phyloP scores from a whole-genome alignment of 2,113 vertebrate species.

The Limnothrissa miodon region DNA sequence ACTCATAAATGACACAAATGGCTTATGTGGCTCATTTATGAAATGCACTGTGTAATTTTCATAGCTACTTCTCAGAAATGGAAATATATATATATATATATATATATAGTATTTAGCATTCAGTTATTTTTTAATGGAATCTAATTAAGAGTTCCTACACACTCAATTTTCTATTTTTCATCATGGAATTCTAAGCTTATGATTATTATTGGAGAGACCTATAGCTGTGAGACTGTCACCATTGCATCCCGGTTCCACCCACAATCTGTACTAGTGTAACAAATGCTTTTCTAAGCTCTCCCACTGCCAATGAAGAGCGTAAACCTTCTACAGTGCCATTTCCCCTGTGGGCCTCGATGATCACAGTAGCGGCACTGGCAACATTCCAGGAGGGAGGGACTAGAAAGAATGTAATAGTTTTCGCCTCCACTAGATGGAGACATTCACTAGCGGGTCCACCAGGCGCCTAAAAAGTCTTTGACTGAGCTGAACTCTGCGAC shows the following conservation, averaged over 20 bases:
- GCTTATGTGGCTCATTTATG: background rate
- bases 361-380: background rate
- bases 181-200: background rate
- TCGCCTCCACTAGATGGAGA: slow-evolving; percentile 41
- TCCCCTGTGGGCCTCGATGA: background rate
- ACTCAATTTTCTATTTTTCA: background rate
- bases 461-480: background rate
- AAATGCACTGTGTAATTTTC: background rate
- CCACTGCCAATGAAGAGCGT: background rate
- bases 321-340: background rate
- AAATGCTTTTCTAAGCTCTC: background rate
- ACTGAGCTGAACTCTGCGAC: slow-evolving; percentile 22
- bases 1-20: background rate
- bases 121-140: background rate
- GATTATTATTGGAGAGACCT: background rate
- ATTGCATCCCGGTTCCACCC: background rate
- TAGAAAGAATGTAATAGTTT: background rate
- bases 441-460: slow-evolving; percentile 13
- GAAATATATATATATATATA: background rate
- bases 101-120: background rate
- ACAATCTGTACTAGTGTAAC: background rate
- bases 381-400: background rate
- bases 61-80: background rate
- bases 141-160: background rate
- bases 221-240: background rate